Conservation (phyloP, 2,113 vertebrate genomes). For the Macrotis lagotis region DNA sequence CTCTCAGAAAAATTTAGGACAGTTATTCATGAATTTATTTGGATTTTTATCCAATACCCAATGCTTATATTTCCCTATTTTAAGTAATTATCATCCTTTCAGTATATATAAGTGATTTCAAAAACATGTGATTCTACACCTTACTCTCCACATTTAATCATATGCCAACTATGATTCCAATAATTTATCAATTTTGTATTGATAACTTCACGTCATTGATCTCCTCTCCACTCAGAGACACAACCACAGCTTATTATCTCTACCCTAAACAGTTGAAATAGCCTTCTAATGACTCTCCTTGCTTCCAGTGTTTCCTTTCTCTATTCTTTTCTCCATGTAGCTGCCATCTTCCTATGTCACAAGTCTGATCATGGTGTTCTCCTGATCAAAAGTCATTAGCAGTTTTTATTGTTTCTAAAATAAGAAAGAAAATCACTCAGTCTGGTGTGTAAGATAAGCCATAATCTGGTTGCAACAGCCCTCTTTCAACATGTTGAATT, state of each 20-base stretch:
- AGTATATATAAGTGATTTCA: neutral
- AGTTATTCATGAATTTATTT: neutral
- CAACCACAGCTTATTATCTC: neutral
- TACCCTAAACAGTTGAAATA: neutral
- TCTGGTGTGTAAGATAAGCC: neutral
- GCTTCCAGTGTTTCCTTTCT: neutral
- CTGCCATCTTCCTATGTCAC: neutral
- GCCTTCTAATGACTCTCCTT: neutral
- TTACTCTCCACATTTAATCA: neutral
- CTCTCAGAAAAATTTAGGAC: constrained; percentile 32
- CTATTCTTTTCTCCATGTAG: neutral
- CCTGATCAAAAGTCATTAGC: neutral
- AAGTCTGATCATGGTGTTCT: neutral
- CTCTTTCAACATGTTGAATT: neutral
- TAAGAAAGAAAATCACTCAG: neutral
- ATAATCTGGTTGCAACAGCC: neutral
- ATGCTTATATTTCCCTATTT: neutral
- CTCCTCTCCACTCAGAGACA: neutral
- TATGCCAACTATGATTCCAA: neutral
- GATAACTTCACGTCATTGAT: neutral
- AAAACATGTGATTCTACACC: neutral
- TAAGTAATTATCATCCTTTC: neutral
- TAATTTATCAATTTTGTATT: neutral
- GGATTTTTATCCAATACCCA: neutral
- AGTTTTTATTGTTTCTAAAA: neutral